Evolutionary conservation across 2,888 invertebrate genomes (phyloP).

Genomic region (Hecatera dysodea): DNA sequence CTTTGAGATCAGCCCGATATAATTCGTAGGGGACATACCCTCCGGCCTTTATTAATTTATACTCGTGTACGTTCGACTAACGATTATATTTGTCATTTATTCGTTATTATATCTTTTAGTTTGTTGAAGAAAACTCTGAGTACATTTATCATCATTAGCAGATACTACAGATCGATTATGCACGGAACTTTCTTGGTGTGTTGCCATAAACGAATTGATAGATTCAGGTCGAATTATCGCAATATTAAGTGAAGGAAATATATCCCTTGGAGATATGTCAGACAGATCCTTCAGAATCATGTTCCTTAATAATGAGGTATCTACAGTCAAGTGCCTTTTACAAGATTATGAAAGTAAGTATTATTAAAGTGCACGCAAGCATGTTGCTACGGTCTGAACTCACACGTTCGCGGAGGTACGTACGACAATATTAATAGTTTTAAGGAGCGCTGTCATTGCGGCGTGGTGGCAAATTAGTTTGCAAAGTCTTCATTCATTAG

Average conservation of each 20-base stretch:
- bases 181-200: constrained; percentile 7
- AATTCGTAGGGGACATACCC: constrained; percentile 50
- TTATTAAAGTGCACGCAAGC: constrained; percentile 51
- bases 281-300: not conserved
- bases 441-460: constrained; percentile 74
- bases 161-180: constrained; percentile 2
- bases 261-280: not conserved
- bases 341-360: constrained; percentile 33
- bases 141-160: constrained; percentile 24
- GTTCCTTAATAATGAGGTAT: constrained; percentile 12
- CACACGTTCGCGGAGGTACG: constrained; percentile 43
- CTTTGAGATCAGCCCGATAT: constrained; percentile 70
- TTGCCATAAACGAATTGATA: not conserved
- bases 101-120: constrained; percentile 13
- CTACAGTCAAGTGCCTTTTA: constrained; percentile 13
- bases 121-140: constrained; percentile 22
- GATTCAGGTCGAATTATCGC: constrained; percentile 10
- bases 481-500: constrained; percentile 83
- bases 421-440: constrained; percentile 74
- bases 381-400: constrained; percentile 37
- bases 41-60: constrained; percentile 50
- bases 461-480: constrained; percentile 80
- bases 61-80: constrained; percentile 23
- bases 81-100: constrained; percentile 12
- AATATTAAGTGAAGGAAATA: not conserved